phyloP scores from a whole-genome alignment of 2,888 invertebrate species.

The Scrobipalpa costella region DNA sequence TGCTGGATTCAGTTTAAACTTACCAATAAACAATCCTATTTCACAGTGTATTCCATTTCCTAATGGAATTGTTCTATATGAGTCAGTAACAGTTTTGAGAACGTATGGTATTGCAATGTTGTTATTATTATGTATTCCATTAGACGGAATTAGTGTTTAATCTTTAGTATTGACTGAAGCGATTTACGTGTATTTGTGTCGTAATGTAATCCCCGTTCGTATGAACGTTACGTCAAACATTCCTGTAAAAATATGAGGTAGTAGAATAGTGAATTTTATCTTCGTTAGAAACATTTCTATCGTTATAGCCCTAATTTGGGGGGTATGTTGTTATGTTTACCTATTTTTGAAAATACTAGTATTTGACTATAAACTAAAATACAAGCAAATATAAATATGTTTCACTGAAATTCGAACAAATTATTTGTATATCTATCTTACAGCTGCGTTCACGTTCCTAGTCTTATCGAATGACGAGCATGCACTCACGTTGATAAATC shows the following conservation, averaged over 20 bases:
- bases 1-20: constrained; percentile 7
- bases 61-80: constrained; percentile 42
- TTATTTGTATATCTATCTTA: neutral
- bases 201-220: neutral
- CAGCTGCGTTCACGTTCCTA: neutral
- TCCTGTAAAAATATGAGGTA: neutral
- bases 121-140: constrained; percentile 37
- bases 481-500: constrained; percentile 42
- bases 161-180: constrained; percentile 25
- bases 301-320: neutral
- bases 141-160: constrained; percentile 35
- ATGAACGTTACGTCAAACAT: neutral
- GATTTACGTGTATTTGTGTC: constrained; percentile 31
- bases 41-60: constrained; percentile 36
- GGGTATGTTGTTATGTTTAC: neutral
- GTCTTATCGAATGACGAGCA: constrained; percentile 48
- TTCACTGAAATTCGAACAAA: neutral
- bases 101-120: constrained; percentile 35
- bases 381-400: neutral
- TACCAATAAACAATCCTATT: neutral
- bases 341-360: neutral
- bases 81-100: constrained; percentile 39
- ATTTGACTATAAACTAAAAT: neutral
- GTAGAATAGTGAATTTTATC: neutral
- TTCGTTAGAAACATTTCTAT: neutral